Conservation (phyloP, 2,888 invertebrate genomes). For the Mythimna pallens region DNA sequence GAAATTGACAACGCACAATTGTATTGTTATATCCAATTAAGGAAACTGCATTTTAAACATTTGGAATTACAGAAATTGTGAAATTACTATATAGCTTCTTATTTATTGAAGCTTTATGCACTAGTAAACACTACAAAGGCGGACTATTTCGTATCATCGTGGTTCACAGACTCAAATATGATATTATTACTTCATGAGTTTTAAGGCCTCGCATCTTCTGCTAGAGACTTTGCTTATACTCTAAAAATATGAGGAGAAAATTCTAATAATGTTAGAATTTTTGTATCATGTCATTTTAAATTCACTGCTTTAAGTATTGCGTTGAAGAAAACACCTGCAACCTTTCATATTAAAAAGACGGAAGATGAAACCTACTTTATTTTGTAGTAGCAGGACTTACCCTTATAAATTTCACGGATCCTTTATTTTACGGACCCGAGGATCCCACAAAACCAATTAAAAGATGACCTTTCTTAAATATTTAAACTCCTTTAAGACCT, state of each 20-base stretch:
- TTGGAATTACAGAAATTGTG: constrained; percentile 17
- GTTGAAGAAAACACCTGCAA: constrained; percentile 46
- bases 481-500: constrained; percentile 64
- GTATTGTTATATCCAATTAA: constrained; percentile 50
- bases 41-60: constrained; percentile 29
- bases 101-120: too few relatives aligned
- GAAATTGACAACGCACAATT: constrained; percentile 51
- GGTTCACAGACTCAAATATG: not conserved
- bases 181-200: not conserved
- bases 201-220: not conserved
- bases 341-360: constrained; percentile 51
- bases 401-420: constrained; percentile 56
- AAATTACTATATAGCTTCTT: not conserved
- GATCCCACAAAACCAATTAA: constrained; percentile 60
- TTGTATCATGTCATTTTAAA: constrained; percentile 6
- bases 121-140: too few relatives aligned
- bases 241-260: not conserved
- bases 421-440: constrained; percentile 55
- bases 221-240: not conserved
- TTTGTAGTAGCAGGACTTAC: constrained; percentile 48
- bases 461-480: constrained; percentile 63
- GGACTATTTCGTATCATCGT: not conserved
- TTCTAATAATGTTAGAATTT: constrained; percentile 3
- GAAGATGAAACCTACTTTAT: constrained; percentile 43
- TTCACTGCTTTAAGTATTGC: constrained; percentile 26